These are phyloP conservation scores for Hypena proboscidalis DNA, from an alignment of 2,888 invertebrate species.

Conservation along the genomic window DNA sequence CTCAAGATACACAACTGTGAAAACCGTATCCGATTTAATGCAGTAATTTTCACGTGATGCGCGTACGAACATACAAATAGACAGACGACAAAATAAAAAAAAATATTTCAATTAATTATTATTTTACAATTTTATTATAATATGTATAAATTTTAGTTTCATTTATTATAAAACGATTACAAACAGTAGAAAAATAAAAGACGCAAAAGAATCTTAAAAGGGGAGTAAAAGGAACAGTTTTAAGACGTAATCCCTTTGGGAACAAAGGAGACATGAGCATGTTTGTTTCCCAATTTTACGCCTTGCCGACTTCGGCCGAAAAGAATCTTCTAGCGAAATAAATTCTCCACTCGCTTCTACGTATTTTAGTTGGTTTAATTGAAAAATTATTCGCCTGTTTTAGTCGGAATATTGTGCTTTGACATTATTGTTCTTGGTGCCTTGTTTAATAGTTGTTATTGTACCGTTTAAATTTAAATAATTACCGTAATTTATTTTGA, in stretches of 20 bases:
- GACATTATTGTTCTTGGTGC: neutral
- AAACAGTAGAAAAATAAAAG: slow-evolving; percentile 35
- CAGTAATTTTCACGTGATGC: no score
- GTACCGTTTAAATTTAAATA: no score
- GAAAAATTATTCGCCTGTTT: slow-evolving; percentile 23
- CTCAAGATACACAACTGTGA: no score
- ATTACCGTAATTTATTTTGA: no score
- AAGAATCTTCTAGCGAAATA: slow-evolving; percentile 59
- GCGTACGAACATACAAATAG: no score
- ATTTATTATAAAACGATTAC: slow-evolving; percentile 32
- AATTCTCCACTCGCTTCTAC: slow-evolving; percentile 45
- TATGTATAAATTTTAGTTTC: slow-evolving; percentile 13
- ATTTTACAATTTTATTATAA: no score
- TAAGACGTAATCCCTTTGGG: slow-evolving; percentile 59
- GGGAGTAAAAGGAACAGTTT: slow-evolving; percentile 49
- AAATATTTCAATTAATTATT: no score
- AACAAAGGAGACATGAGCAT: slow-evolving; percentile 60
- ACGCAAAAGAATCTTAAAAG: slow-evolving; percentile 42
- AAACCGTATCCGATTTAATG: no score
- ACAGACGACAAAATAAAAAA: no score
- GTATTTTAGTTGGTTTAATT: slow-evolving; percentile 44
- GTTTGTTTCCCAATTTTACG: slow-evolving; percentile 77
- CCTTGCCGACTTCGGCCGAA: slow-evolving; percentile 56
- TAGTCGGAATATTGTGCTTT: neutral
- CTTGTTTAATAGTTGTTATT: neutral